Evolutionary conservation across 2,797 vertebrate species (phyloP).

Genomic region (Sebastes oblongus): DNA sequence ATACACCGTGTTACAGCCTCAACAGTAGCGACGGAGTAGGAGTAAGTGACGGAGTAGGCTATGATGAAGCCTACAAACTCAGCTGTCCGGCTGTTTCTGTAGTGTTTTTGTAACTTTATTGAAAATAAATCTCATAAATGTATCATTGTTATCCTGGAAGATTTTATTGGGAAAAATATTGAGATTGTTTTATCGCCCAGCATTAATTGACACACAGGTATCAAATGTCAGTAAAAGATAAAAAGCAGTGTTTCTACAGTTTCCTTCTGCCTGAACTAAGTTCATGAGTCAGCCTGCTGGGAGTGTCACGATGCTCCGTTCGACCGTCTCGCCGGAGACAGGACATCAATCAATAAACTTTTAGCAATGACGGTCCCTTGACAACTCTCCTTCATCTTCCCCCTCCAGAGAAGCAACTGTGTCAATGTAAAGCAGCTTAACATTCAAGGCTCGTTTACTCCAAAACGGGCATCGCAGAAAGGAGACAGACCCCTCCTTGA

Average conservation of each 20-base stretch:
- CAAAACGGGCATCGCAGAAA: neutral
- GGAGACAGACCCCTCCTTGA: neutral
- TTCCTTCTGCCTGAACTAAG: neutral
- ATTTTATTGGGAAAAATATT: neutral
- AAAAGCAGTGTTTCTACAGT: neutral
- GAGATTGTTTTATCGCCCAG: neutral
- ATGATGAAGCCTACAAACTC: neutral
- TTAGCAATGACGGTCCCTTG: neutral
- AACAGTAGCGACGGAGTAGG: neutral
- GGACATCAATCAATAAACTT: constrained; percentile 52
- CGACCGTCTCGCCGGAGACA: constrained; percentile 2
- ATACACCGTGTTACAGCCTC: neutral
- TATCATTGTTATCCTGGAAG: neutral
- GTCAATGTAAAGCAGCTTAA: constrained; percentile 26
- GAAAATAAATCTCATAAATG: neutral
- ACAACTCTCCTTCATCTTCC: constrained; percentile 33
- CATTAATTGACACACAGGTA: neutral
- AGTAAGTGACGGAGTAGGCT: too few relatives aligned
- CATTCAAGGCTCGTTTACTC: constrained; percentile 44
- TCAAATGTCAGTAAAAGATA: neutral
- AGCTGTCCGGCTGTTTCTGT: neutral
- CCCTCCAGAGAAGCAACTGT: neutral
- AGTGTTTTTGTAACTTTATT: neutral
- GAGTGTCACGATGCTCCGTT: neutral
- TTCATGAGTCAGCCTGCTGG: constrained; percentile 26